Base-by-base conservation (phyloP, 1,140 invertebrate genomes). In the Drosophila elegans region DNA sequence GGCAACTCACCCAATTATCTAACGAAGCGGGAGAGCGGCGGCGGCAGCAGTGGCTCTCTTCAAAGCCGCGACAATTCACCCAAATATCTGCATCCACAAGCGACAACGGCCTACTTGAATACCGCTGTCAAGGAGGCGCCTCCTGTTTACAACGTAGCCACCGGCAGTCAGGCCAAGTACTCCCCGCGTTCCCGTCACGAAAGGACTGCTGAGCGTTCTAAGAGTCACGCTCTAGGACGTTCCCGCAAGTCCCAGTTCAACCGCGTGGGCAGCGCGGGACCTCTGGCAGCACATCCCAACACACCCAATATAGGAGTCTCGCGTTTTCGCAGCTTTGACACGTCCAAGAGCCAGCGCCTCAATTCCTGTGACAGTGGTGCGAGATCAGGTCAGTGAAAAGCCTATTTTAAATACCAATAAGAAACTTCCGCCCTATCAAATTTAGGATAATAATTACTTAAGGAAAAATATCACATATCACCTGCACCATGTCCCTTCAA, bases 281-380 rank as follows among this genome's bases (percentile, higher is more conserved):
- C 55, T 6, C 51, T 62, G 53, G 49, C 34, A 6, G 49, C 32
- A 4, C 54, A 76, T 45, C 12, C 72, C 27, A 51, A 54, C 6
- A 68, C 12, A 29, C 16, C 42, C 4, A 44, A n/a, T 27, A 36
- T 77, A 10, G 78, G 68, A 53, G 80, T 91, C 44, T 92, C 91
- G 41, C 74, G 91, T 7, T 92, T 92, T 55, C 80, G 92, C 41
- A 92, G 91, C 57, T 91, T 92, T 29, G 92, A 92, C 46, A 89
- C 82, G 27, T 77, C 78, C 16, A 78, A 82, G 38, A 92, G 78
- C 54, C 86, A 91, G 45, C 79, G 92, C 5, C 76, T 92, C 3
- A 92, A 92, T 60, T 92, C 92, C 10, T 92, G 92, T 55, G 92
- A 92, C 55, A 92, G 92, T 32, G 92, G 92, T 12, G 92, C 92